phyloP scores from a whole-genome alignment of 1,140 invertebrate species.

The Scaptomyza montana region DNA sequence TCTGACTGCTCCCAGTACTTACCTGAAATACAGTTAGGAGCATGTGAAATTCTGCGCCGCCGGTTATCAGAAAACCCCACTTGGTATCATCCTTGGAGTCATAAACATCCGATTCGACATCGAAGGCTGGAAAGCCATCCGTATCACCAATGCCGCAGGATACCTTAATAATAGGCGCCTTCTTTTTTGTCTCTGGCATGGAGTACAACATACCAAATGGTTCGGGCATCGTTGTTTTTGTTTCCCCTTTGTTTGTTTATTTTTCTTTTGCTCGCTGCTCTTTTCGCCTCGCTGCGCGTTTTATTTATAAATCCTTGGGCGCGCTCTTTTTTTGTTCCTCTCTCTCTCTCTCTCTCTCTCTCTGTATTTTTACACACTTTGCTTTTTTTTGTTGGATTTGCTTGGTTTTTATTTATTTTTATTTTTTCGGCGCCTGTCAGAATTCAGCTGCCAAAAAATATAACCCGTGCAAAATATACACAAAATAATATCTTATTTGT shows the following conservation, averaged over 20 bases:
- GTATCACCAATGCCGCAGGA: conserved; percentile 83
- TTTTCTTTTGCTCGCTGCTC: conserved; percentile 24
- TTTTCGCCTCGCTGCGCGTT: conserved; percentile 49
- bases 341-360: conserved; percentile 14
- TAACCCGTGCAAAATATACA: conserved; percentile 32
- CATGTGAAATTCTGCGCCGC: conserved; percentile 91
- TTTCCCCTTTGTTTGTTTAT: conserved; percentile 38
- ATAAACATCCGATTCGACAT: conserved; percentile 75
- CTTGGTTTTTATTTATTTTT: conserved; percentile 17
- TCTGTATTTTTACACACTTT: conserved; percentile 35
- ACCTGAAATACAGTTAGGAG: conserved; percentile 92
- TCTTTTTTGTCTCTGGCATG: conserved; percentile 69
- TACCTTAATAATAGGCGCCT: conserved; percentile 73
- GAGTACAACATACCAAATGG: conserved; percentile 59
- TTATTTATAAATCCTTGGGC: conserved; percentile 67
- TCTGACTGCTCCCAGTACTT: conserved; percentile 68
- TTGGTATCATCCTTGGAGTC: conserved; percentile 74
- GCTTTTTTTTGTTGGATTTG: conserved; percentile 39
- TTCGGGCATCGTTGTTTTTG: conserved; percentile 47
- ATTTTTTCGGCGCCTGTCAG: conserved; percentile 64
- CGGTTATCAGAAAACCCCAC: conserved; percentile 94
- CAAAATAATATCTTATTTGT: conserved; percentile 27
- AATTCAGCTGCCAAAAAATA: conserved; percentile 50
- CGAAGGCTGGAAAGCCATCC: conserved; percentile 80
- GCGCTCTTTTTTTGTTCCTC: not conserved